Conservation (phyloP, 2,888 invertebrate genomes). For the Ceratothoa steindachneri region DNA sequence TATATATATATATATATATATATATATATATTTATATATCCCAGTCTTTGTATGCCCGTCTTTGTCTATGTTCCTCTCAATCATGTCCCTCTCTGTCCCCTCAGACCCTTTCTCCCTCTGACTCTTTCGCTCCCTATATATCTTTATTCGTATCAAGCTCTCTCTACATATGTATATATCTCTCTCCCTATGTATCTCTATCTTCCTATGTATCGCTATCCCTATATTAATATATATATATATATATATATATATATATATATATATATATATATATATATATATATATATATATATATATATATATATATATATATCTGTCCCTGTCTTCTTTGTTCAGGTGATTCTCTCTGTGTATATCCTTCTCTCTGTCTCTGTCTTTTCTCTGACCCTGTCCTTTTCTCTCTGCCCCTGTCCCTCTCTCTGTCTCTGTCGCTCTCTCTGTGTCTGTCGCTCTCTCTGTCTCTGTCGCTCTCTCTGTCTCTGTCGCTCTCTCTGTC, state of each 20-base stretch:
- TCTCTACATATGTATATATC: not conserved
- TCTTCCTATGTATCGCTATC: not conserved
- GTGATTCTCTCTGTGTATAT: too few relatives aligned
- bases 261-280: conserved; percentile 18
- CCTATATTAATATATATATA: conserved; percentile 15
- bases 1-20: not conserved
- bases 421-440: too few relatives aligned
- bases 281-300: conserved; percentile 18
- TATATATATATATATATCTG: conserved; percentile 17
- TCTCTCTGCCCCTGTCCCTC: too few relatives aligned
- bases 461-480: too few relatives aligned
- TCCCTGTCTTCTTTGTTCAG: too few relatives aligned
- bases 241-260: conserved; percentile 17
- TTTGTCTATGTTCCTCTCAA: not conserved
- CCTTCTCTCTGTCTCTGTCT: not conserved
- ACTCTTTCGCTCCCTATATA: not conserved
- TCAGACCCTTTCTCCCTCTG: not conserved
- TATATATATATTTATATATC: not conserved
- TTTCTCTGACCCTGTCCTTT: too few relatives aligned
- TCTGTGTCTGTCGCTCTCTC: too few relatives aligned
- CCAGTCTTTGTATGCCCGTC: not conserved
- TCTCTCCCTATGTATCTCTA: not conserved
- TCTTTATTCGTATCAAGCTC: not conserved
- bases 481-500: too few relatives aligned
- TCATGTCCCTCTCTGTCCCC: not conserved